Evolutionary conservation across 2,797 vertebrate genomes (phyloP).

Genomic region (Acanthurus leucopareius): DNA sequence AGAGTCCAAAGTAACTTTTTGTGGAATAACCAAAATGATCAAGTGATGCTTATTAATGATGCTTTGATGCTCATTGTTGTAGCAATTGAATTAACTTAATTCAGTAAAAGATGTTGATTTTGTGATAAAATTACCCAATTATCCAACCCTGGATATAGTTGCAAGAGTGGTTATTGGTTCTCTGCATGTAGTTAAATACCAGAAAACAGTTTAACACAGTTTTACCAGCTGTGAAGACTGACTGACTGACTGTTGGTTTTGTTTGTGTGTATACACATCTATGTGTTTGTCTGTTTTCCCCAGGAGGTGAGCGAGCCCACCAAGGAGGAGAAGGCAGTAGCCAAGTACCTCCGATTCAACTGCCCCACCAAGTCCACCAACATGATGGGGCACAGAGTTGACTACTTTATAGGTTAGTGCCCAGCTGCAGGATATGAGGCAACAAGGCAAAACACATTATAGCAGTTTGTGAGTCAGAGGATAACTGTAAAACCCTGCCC

Average conservation of each 20-base stretch:
- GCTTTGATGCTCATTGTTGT: no score
- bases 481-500: background rate
- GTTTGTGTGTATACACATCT: background rate
- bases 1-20: no score
- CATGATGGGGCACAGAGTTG: slow-evolving; percentile 98
- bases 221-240: background rate
- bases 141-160: background rate
- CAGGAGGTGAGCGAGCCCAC: slow-evolving; percentile 97
- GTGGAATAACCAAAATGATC: no score
- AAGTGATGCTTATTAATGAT: no score
- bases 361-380: slow-evolving; percentile 98
- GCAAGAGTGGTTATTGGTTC: background rate
- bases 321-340: slow-evolving; percentile 98
- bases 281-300: slow-evolving; percentile 59
- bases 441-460: background rate
- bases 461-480: background rate
- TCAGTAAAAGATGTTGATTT: background rate
- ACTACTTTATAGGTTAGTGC: slow-evolving; percentile 96
- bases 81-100: background rate
- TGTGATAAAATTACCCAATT: background rate
- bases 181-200: background rate
- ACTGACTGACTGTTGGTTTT: background rate
- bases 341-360: slow-evolving; percentile 98
- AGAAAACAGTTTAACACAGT: background rate
- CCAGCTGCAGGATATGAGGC: background rate